phyloP scores from a whole-genome alignment of 1,140 invertebrate species.

The Solen grandis region DNA sequence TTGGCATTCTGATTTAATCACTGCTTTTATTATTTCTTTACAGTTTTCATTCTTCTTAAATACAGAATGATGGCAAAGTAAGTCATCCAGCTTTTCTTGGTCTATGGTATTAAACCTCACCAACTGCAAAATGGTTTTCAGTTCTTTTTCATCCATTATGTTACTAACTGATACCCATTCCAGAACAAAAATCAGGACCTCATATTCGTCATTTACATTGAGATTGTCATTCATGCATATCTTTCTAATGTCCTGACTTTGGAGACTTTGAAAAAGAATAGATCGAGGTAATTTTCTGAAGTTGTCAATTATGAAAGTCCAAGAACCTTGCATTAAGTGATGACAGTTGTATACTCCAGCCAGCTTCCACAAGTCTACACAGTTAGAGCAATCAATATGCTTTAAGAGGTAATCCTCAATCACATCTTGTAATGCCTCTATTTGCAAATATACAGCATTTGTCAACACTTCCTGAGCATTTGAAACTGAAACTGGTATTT shows the following conservation, averaged over 20 bases:
- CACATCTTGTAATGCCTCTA: slow-evolving; percentile 22
- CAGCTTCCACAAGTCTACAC: slow-evolving; percentile 56
- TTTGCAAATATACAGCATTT: slow-evolving; percentile 52
- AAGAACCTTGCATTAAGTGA: slow-evolving; percentile 16
- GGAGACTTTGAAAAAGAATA: slow-evolving; percentile 31
- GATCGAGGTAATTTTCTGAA: slow-evolving; percentile 30
- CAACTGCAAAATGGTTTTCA: slow-evolving; percentile 25
- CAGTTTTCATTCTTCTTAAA: not conserved
- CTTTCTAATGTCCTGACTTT: slow-evolving; percentile 30
- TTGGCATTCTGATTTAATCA: not conserved
- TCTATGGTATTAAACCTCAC: slow-evolving; percentile 46
- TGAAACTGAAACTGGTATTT: slow-evolving; percentile 12
- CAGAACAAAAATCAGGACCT: slow-evolving; percentile 51
- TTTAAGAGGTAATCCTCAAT: slow-evolving; percentile 52
- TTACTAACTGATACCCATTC: slow-evolving; percentile 41
- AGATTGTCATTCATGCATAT: slow-evolving; percentile 54
- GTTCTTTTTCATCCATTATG: not conserved
- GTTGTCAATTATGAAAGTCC: slow-evolving; percentile 37
- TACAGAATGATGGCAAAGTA: slow-evolving; percentile 5
- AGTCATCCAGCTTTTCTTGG: not conserved
- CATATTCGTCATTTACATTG: slow-evolving; percentile 44
- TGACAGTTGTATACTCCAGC: slow-evolving; percentile 27
- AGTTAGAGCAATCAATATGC: slow-evolving; percentile 41
- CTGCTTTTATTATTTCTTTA: slow-evolving; percentile 7
- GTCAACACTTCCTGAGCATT: slow-evolving; percentile 57